These are phyloP conservation scores for Philypnodon macrostomus DNA, from an alignment of 2,797 vertebrate species.

Conservation along the genomic window DNA sequence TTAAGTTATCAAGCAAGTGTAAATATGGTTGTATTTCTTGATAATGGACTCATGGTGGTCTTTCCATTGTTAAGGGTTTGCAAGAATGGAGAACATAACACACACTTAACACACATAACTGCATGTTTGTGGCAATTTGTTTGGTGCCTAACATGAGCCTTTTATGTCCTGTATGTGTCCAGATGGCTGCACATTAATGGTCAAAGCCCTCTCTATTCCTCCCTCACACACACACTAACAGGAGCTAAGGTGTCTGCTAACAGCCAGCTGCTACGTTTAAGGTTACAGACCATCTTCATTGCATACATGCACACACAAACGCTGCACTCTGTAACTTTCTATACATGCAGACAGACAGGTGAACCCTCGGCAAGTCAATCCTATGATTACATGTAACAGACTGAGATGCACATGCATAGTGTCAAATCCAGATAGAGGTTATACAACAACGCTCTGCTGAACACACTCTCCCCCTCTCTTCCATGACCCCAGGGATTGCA, in stretches of 20 bases:
- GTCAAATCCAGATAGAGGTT: slow-evolving; percentile 36
- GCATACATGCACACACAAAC: slow-evolving; percentile 19
- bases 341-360: slow-evolving; percentile 31
- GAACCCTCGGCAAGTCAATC: slow-evolving; percentile 19
- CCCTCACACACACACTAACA: slow-evolving; percentile 11
- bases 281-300: slow-evolving; percentile 49
- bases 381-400: slow-evolving; percentile 36
- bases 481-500: slow-evolving; percentile 44
- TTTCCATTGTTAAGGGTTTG: too few relatives aligned
- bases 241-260: slow-evolving; percentile 52
- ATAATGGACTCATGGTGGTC: too few relatives aligned
- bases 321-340: slow-evolving; percentile 19
- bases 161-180: slow-evolving; percentile 9
- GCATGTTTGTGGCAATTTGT: not conserved
- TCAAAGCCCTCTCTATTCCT: slow-evolving; percentile 9
- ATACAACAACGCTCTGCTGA: slow-evolving; percentile 53
- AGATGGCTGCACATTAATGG: slow-evolving; percentile 9
- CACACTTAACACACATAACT: too few relatives aligned
- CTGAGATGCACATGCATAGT: slow-evolving; percentile 37
- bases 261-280: slow-evolving; percentile 60
- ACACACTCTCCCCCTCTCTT: slow-evolving; percentile 14
- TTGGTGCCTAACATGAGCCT: slow-evolving; percentile 3
- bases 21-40: too few relatives aligned
- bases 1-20: too few relatives aligned
- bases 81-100: too few relatives aligned